A percentile compares a stretch with the other conserved stretches of the same genome.
These are phyloP conservation scores for Scaptomyza polygonia DNA, from an alignment of 2,888 invertebrate species.

Conservation along the genomic window DNA sequence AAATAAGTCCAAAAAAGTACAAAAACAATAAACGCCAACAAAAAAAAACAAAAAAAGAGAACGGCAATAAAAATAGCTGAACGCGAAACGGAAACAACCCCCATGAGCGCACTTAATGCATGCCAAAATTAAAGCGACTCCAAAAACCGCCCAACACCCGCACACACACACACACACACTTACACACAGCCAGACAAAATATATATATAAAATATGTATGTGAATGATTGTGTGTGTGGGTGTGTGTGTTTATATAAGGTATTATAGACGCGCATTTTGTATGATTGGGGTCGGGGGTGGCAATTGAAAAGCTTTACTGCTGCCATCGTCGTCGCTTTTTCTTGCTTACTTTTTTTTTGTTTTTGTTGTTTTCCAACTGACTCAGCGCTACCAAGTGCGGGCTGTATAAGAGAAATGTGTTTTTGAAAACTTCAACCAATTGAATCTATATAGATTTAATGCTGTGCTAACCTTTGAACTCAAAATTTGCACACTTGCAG, in stretches of 20 bases:
- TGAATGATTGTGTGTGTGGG: constrained; percentile 27
- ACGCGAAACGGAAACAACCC: constrained; percentile 75
- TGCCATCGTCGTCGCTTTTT: constrained; percentile 55
- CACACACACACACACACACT: constrained; percentile 45
- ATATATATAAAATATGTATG: constrained; percentile 21
- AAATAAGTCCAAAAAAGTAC: constrained; percentile 23
- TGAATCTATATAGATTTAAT: too few relatives aligned
- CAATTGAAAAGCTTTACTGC: constrained; percentile 80
- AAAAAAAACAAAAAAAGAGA: constrained; percentile 24
- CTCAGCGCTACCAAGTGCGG: constrained; percentile 28
- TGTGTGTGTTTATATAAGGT: constrained; percentile 71
- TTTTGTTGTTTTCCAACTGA: constrained; percentile 49
- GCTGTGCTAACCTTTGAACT: neutral
- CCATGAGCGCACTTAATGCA: constrained; percentile 81
- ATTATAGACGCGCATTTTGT: constrained; percentile 74
- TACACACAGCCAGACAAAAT: constrained; percentile 37
- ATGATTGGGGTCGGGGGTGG: constrained; percentile 61
- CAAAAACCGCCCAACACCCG: constrained; percentile 41
- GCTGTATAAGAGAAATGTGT: neutral
- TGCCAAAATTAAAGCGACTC: constrained; percentile 81
- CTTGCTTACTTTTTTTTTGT: constrained; percentile 67
- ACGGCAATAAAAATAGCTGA: constrained; percentile 53
- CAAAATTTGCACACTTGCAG: neutral
- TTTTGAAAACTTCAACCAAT: too few relatives aligned
- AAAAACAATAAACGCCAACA: constrained; percentile 7